Conservation (phyloP, 2,113 vertebrate species). For the Neodon shergylaensis region DNA sequence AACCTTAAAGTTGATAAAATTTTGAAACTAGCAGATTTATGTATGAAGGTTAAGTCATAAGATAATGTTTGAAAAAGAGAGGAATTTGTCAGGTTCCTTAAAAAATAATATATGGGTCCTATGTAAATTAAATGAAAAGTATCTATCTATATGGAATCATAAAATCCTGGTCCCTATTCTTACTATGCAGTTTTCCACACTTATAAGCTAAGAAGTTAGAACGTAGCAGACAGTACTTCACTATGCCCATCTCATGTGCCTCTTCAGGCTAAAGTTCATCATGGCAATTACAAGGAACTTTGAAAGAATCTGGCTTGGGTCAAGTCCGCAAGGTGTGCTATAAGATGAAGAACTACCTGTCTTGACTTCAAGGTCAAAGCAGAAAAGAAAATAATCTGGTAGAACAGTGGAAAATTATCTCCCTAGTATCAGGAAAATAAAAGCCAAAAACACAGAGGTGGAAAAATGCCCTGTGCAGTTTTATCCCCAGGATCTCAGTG, state of each 20-base stretch:
- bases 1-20: not conserved
- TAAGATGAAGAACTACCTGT: slow-evolving; percentile 51
- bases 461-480: not conserved
- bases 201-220: not conserved
- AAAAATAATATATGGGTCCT: not conserved
- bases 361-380: slow-evolving; percentile 29
- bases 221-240: not conserved
- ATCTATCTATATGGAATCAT: not conserved
- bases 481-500: not conserved
- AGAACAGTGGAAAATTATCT: slow-evolving; percentile 51
- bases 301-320: not conserved
- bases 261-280: not conserved
- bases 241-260: not conserved
- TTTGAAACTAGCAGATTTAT: not conserved
- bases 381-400: not conserved
- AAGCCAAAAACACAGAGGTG: not conserved
- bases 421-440: not conserved
- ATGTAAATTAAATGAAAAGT: not conserved
- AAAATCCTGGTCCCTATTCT: not conserved
- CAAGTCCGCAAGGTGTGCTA: not conserved
- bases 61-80: not conserved
- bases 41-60: not conserved
- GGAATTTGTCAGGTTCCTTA: not conserved
- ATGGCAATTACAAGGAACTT: not conserved
- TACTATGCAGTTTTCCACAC: not conserved